Percentiles rank a stretch among this genome's conserved stretches.
These are phyloP conservation scores for Ornithoptera priamus DNA, from an alignment of 2,888 invertebrate genomes.

Conservation along the genomic window DNA sequence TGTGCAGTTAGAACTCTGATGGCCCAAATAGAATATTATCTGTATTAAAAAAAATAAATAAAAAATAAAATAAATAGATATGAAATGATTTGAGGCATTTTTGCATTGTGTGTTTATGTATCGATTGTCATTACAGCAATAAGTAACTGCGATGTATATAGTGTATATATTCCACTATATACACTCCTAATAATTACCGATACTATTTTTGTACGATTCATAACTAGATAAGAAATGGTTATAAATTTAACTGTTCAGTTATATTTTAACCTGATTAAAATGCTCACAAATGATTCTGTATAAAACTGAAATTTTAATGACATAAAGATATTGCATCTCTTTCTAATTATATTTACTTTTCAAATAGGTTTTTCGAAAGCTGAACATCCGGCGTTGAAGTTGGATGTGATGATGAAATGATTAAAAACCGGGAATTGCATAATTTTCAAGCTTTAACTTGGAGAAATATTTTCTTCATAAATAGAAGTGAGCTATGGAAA, in stretches of 20 bases:
- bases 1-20: conserved; percentile 21
- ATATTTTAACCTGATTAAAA: neutral
- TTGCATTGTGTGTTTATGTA: conserved; percentile 5
- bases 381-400: too few relatives aligned
- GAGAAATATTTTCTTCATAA: too few relatives aligned
- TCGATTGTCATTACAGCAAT: conserved; percentile 2
- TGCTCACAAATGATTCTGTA: conserved; percentile 1
- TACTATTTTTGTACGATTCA: conserved; percentile 33
- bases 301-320: too few relatives aligned
- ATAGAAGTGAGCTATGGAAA: too few relatives aligned
- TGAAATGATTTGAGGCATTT: conserved; percentile 19
- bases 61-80: conserved; percentile 8
- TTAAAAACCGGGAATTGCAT: too few relatives aligned
- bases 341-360: too few relatives aligned
- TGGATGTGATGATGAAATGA: too few relatives aligned
- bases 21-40: conserved; percentile 15
- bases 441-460: too few relatives aligned
- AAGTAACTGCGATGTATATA: conserved; percentile 4
- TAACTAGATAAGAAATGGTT: conserved; percentile 19
- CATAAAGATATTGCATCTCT: too few relatives aligned
- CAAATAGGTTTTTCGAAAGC: too few relatives aligned
- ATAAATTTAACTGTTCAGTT: conserved; percentile 7
- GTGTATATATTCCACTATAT: too few relatives aligned
- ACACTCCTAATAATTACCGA: conserved; percentile 1
- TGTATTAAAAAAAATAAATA: conserved; percentile 10